phyloP scores from a whole-genome alignment of 2,113 vertebrate genomes.

The Macrotus californicus region DNA sequence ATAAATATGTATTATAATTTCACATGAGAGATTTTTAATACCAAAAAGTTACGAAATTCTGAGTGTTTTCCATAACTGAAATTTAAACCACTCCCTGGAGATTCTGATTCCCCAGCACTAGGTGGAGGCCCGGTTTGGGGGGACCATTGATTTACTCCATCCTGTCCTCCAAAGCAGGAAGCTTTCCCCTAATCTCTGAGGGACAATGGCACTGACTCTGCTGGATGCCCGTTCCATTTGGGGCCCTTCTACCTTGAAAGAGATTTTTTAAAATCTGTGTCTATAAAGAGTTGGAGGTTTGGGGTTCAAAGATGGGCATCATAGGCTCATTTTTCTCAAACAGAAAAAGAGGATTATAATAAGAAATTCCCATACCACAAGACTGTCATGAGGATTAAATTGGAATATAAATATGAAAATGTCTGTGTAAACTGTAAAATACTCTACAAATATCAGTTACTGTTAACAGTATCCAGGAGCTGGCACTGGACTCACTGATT shows the following conservation, averaged over 20 bases:
- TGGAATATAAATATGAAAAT: neutral
- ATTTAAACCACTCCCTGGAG: neutral
- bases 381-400: neutral
- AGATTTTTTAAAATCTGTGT: constrained; percentile 3
- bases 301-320: neutral
- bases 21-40: neutral
- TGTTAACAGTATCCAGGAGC: neutral
- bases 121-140: neutral
- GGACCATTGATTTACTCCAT: neutral
- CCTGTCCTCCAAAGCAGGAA: neutral
- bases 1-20: neutral
- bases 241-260: neutral
- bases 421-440: neutral
- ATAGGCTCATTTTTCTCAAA: constrained; percentile 4
- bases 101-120: neutral
- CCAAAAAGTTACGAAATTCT: neutral
- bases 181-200: neutral
- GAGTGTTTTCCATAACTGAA: neutral
- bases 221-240: neutral
- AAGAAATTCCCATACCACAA: neutral
- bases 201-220: neutral
- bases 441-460: neutral
- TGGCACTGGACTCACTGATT: neutral
- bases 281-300: neutral
- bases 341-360: neutral